Evolutionary conservation across 2,888 invertebrate species (phyloP).

Genomic region (Caenorhabditis macrosperma): DNA sequence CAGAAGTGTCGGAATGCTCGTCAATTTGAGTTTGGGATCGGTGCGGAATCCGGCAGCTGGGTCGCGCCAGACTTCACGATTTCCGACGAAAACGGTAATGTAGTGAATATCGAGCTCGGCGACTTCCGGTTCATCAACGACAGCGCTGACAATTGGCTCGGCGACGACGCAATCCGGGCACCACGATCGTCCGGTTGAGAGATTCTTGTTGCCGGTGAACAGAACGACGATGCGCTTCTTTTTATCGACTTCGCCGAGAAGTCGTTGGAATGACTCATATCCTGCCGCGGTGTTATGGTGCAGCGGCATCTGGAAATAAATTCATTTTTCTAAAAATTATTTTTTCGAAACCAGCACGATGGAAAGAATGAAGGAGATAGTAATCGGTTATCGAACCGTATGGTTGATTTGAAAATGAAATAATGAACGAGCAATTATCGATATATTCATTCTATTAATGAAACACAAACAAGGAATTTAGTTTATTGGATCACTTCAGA

Average conservation of each 20-base stretch:
- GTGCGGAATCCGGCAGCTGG: conserved; percentile 64
- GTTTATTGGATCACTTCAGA: conserved; percentile 14
- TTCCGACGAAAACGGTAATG: conserved; percentile 66
- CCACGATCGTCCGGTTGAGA: conserved; percentile 69
- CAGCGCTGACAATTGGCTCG: conserved; percentile 66
- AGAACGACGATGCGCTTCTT: conserved; percentile 61
- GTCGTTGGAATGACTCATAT: conserved; percentile 57
- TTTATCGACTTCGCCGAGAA: conserved; percentile 35
- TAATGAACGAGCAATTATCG: conserved; percentile 4
- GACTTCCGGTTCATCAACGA: conserved; percentile 36
- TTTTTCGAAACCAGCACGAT: neutral
- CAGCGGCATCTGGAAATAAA: conserved; percentile 47
- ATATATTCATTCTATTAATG: conserved; percentile 2
- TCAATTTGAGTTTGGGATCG: conserved; percentile 62
- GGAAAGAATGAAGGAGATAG: neutral
- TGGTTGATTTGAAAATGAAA: too few species aligned
- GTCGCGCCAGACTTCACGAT: conserved; percentile 67
- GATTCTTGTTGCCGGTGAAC: conserved; percentile 67
- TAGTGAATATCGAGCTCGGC: conserved; percentile 52
- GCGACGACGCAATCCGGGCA: conserved; percentile 75
- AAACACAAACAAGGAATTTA: neutral
- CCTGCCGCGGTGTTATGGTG: conserved; percentile 56
- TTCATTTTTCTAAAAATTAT: too few species aligned
- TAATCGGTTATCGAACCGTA: neutral
- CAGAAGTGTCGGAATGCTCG: conserved; percentile 70